Evolutionary conservation across 2,113 vertebrate species (phyloP).

Genomic region (Enhydra lutris): DNA sequence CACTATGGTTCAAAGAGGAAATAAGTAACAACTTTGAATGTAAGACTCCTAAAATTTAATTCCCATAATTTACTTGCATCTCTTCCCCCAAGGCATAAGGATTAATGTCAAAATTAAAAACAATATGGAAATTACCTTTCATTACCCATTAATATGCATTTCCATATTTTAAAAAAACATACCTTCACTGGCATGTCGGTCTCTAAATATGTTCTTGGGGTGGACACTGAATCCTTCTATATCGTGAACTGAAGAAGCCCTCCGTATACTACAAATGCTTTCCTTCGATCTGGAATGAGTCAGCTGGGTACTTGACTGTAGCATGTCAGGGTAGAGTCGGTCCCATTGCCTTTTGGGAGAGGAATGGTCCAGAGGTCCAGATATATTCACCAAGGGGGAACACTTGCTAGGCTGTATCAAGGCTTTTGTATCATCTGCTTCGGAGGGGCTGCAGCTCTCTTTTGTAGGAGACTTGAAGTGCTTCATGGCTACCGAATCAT

Average conservation of each 20-base stretch:
- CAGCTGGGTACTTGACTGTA: constrained; percentile 89
- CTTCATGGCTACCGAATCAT: constrained; percentile 92
- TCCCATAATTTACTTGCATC: not conserved
- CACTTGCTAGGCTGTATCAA: constrained; percentile 93
- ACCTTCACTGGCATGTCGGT: constrained; percentile 95
- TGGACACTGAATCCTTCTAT: constrained; percentile 94
- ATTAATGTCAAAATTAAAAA: not conserved
- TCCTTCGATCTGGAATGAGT: constrained; percentile 93
- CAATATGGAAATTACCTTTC: not conserved
- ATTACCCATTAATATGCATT: constrained; percentile 21
- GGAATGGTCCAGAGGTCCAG: constrained; percentile 93
- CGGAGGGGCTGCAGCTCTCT: constrained; percentile 93
- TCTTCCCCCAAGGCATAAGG: not conserved
- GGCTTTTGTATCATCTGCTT: constrained; percentile 95
- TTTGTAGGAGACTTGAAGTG: constrained; percentile 94
- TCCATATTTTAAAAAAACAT: constrained; percentile 60
- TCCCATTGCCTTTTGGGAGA: constrained; percentile 95
- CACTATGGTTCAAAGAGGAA: constrained; percentile 12
- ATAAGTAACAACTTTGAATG: not conserved
- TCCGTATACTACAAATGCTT: constrained; percentile 93
- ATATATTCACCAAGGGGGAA: constrained; percentile 90
- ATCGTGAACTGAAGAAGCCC: constrained; percentile 97
- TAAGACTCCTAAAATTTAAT: not conserved
- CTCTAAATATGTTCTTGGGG: constrained; percentile 91
- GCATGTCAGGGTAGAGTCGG: constrained; percentile 89